Evolutionary conservation across 2,888 invertebrate species (phyloP).

Genomic region (Leucoma salicis): DNA sequence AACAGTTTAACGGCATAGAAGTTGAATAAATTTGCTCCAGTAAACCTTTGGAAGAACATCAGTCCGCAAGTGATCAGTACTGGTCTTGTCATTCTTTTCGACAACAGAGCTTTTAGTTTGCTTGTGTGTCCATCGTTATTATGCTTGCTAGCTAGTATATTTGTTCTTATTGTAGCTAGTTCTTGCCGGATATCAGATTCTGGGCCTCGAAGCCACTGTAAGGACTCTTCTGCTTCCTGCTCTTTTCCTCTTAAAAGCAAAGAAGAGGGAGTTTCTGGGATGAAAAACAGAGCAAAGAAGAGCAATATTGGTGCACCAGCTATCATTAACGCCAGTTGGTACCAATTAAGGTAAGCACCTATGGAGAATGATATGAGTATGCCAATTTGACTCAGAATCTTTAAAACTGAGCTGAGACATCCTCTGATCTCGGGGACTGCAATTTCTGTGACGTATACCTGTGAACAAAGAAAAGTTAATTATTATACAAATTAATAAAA

Average conservation of each 20-base stretch:
- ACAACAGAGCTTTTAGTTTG: conserved; percentile 61
- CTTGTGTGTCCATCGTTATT: conserved; percentile 59
- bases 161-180: conserved; percentile 86
- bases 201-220: conserved; percentile 90
- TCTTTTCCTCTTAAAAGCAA: conserved; percentile 88
- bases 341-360: conserved; percentile 92
- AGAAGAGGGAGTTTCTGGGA: conserved; percentile 95
- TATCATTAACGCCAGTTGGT: conserved; percentile 90
- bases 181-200: conserved; percentile 89
- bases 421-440: conserved; percentile 93
- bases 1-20: conserved; percentile 94
- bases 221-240: conserved; percentile 87
- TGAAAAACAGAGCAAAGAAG: conserved; percentile 87
- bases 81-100: conserved; percentile 83
- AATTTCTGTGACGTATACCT: conserved; percentile 95
- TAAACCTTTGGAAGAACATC: conserved; percentile 94
- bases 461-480: too few relatives aligned
- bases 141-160: conserved; percentile 80
- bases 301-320: conserved; percentile 89
- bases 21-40: conserved; percentile 91
- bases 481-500: too few relatives aligned
- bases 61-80: conserved; percentile 91
- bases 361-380: conserved; percentile 91
- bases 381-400: conserved; percentile 92
- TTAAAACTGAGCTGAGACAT: conserved; percentile 91